Percentiles rank a stretch among this genome's conserved stretches.
These are phyloP conservation scores for Siphamia tubifer DNA, from an alignment of 2,113 vertebrate genomes.

Conservation along the genomic window DNA sequence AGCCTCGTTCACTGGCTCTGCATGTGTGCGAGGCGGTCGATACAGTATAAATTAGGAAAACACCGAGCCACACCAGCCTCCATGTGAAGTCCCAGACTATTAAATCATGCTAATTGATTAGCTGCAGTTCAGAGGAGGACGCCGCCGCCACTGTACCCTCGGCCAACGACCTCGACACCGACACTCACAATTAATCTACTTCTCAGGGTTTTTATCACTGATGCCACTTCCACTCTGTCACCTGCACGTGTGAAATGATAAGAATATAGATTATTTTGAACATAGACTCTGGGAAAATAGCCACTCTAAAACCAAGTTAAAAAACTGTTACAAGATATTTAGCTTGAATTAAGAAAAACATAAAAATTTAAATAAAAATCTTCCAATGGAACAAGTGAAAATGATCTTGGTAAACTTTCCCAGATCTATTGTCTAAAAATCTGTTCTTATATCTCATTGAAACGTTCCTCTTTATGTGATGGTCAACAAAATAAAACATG, in stretches of 20 bases:
- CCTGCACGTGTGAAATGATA: not conserved
- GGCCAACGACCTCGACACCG: constrained; percentile 29
- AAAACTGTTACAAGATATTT: no score
- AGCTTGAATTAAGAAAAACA: no score
- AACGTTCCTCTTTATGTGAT: no score
- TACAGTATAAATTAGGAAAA: constrained; percentile 61
- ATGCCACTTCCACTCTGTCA: not conserved
- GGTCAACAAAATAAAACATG: no score
- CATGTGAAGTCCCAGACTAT: constrained; percentile 34
- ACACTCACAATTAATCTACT: constrained; percentile 14
- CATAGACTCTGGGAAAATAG: no score
- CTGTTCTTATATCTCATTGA: no score
- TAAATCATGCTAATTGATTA: constrained; percentile 70
- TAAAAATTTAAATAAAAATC: no score
- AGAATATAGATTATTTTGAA: no score
- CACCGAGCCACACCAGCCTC: constrained; percentile 23
- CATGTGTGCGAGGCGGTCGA: constrained; percentile 37
- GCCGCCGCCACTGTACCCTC: constrained; percentile 24
- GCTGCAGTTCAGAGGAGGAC: constrained; percentile 61
- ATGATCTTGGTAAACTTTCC: no score
- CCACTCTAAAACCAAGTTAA: no score
- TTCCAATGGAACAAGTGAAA: no score
- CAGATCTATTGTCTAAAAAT: no score
- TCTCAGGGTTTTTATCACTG: not conserved
- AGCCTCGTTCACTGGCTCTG: not conserved